Evolutionary conservation across 2,797 vertebrate genomes (phyloP), one percentile per base, ranked within the genome.

Genomic region (Craterocephalus amniculus): DNA sequence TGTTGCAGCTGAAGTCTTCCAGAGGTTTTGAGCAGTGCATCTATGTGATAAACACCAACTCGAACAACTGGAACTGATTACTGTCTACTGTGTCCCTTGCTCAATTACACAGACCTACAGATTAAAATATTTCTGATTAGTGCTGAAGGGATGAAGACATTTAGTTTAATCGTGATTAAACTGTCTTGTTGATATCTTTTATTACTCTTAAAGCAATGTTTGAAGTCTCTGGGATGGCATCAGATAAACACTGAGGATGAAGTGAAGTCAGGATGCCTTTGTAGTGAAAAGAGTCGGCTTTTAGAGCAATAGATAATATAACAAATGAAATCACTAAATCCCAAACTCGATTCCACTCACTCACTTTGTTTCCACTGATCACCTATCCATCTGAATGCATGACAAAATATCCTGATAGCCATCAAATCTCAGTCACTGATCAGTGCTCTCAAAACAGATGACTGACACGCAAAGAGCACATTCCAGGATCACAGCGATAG

Each of bases 91-190:
- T 60, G 49, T 40, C 64, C 70, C 69, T 63, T 43, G 67, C 66
- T 76, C 40, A 78, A 74, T 83, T 70, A 81, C 38, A 75, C 26
- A 12, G 52, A 74, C 43, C 61, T 57, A 18, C 78, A 27, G 62
- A 63, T 74, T 54, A 48, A 69, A 72, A 55, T 58, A 55, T 69
- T 77, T 67, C 32, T 54, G 31, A 77, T 58, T 59, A 31, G 58
- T 36, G 77, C 64, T 34, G 64, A 73, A 56, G 34, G 67, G 57
- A 72, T 24, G 45, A 45, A 64, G 56, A 77, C 7, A 4, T 35
- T 61, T 69, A 22, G 29, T n/a, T n/a, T n/a, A n/a, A n/a, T n/a
- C n/a, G 54, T 24, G 43, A 74, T 75, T 51, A 63, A 57, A 56
- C 63, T 58, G 54, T 59, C 26, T 7, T 13, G 31, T 60, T 63